These are phyloP conservation scores for Epinephelus moara DNA, from an alignment of 2,113 vertebrate genomes.

Conservation along the genomic window DNA sequence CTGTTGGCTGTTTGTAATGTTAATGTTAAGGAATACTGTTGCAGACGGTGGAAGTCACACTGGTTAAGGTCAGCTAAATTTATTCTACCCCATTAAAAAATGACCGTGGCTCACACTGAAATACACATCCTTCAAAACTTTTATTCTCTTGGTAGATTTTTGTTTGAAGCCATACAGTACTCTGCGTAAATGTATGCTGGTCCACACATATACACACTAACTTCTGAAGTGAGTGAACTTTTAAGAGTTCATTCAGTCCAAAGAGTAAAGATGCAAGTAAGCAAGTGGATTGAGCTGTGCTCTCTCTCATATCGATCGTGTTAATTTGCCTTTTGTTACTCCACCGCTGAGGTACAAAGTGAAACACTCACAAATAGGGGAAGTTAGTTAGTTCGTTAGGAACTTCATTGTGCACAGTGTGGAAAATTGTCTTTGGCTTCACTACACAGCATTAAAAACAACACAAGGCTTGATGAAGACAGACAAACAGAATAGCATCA, in stretches of 20 bases:
- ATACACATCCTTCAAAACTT: constrained; percentile 11
- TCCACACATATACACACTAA: constrained; percentile 5
- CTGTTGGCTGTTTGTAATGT: constrained; percentile 8
- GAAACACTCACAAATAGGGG: constrained; percentile 10
- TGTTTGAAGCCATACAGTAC: background rate
- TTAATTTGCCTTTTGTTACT: constrained; percentile 20
- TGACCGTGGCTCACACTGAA: background rate
- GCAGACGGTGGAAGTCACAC: background rate
- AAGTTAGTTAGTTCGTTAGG: constrained; percentile 13
- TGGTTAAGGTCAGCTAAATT: constrained; percentile 12
- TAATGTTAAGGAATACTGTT: constrained; percentile 6
- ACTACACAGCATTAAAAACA: background rate
- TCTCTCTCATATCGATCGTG: constrained; percentile 20
- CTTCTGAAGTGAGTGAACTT: constrained; percentile 5
- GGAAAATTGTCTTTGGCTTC: constrained; percentile 27
- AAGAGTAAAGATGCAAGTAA: constrained; percentile 12
- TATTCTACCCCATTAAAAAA: constrained; percentile 33
- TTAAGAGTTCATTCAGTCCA: constrained; percentile 24
- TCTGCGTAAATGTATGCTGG: constrained; percentile 6
- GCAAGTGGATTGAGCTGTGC: constrained; percentile 3
- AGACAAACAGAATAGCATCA: constrained; percentile 4
- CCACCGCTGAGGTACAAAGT: constrained; percentile 4
- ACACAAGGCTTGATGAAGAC: background rate
- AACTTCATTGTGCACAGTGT: constrained; percentile 5
- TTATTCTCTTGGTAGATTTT: background rate